Evolutionary conservation across 2,888 invertebrate species (phyloP).

Genomic region (Onthophagus sagittarius): DNA sequence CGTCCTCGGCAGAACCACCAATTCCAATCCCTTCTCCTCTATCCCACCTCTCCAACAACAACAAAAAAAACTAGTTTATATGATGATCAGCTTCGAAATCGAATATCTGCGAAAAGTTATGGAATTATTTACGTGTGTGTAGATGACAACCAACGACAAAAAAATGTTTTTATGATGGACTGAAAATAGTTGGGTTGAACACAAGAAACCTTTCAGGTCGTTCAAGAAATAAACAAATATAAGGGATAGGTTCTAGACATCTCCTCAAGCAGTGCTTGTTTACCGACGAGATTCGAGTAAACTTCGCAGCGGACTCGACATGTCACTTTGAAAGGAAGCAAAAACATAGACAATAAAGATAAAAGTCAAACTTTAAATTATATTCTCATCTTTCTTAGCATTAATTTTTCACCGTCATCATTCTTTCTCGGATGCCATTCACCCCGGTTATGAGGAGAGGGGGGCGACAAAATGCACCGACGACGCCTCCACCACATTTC

Average conservation of each 20-base stretch:
- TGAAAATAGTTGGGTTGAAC: neutral
- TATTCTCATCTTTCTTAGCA: no score
- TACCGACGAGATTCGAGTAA: neutral
- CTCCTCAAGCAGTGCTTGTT: neutral
- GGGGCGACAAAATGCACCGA: neutral
- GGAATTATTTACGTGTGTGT: conserved; percentile 13
- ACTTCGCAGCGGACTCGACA: neutral
- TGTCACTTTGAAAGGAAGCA: neutral
- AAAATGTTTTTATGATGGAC: neutral
- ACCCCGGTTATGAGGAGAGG: neutral
- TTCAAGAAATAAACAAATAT: neutral
- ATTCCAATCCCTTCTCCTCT: neutral
- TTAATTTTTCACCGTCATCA: no score
- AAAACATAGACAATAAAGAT: neutral
- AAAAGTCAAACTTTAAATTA: neutral
- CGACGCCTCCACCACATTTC: neutral
- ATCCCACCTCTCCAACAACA: neutral
- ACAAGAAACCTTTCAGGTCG: neutral
- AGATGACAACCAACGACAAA: neutral
- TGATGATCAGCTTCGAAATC: conserved; percentile 19
- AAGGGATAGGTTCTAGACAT: neutral
- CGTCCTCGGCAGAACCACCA: conserved; percentile 1
- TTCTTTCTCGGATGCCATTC: neutral
- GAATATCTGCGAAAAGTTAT: conserved; percentile 6
- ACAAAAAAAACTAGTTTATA: conserved; percentile 18